These are phyloP conservation scores for Ostrea denselamellosa DNA, from an alignment of 1,140 invertebrate genomes.

Conservation along the genomic window DNA sequence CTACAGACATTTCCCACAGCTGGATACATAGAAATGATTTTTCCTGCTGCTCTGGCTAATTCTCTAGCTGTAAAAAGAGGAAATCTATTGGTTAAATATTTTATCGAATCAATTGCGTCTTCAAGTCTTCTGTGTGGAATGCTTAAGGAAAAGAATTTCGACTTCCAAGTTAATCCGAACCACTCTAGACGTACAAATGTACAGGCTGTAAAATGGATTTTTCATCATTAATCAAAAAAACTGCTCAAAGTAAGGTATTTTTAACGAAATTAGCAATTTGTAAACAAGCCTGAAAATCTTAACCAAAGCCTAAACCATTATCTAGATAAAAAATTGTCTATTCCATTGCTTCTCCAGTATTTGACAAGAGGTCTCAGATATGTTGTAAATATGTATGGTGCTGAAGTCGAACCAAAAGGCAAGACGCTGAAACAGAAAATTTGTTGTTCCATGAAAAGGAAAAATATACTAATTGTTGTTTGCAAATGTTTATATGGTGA, in stretches of 20 bases:
- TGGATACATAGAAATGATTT: conserved; percentile 19
- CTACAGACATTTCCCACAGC: conserved; percentile 14
- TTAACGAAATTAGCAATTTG: too few species aligned
- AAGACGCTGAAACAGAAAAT: too few species aligned
- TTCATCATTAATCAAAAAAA: neutral
- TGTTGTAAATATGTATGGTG: too few species aligned
- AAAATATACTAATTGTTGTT: too few species aligned
- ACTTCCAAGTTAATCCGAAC: too few species aligned
- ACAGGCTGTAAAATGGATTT: neutral
- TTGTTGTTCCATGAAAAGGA: too few species aligned
- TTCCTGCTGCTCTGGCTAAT: neutral
- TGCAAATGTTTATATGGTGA: too few species aligned
- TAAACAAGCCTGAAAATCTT: too few species aligned
- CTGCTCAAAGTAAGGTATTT: neutral
- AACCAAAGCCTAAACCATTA: too few species aligned
- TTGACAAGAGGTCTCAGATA: too few species aligned
- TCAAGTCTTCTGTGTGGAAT: neutral
- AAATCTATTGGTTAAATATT: conserved; percentile 14
- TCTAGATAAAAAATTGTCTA: neutral
- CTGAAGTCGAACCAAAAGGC: too few species aligned
- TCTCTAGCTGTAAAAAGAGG: conserved; percentile 4
- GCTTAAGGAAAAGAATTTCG: too few species aligned
- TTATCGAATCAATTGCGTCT: neutral
- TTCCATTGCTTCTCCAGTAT: neutral
- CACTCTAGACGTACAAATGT: neutral